Base-by-base conservation (phyloP, 2,113 vertebrate species). In the Thymallus thymallus region DNA sequence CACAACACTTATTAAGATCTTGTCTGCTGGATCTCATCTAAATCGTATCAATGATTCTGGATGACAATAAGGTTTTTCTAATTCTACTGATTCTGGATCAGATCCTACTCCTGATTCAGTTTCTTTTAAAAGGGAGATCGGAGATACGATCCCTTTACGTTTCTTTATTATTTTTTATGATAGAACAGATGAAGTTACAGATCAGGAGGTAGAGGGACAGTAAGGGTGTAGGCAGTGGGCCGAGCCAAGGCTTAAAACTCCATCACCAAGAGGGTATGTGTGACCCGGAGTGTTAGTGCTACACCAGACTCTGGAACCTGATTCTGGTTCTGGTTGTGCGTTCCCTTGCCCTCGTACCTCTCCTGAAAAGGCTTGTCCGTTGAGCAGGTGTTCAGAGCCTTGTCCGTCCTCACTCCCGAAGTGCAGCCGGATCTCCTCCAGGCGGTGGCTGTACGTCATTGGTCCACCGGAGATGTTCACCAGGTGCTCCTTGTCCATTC, bases 401-500 rank as follows among this genome's bases (percentile, higher is more conserved):
- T 98, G 97, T 81, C 94, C 92, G 76, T 99, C 98, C 84, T 99
- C 97, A 0, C 97, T 98, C 67, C 98, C 98, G 1, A 99, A 99
- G 85, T 99, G 98, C 80, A 99, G 90, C 90, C 97, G 93, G 82
- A 99, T 97, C 76, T 99, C 98, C 87, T 99, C 98, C 73, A 99
- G 88, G 41, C 97, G 96, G 89, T 99, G 96, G 56, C 97, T 99
- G 79, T 99, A 99, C 0, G 96, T 98, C 95, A 99, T 96, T 0
- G 98, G 97, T 0, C 98, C 98, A 62, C 98, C 98, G 0, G 98
- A 99, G 87, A 99, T 95, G 89, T 99, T 99, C 63, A 99, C 98
- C 93, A 99, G 88, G 76, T 99, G 97, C 84, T 99, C 97, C 80
- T 99, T 99, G 91, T 99, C 97, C 88, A 99, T 75, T 58, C 95